Base-by-base conservation (phyloP, 2,888 invertebrate species). In the Heliconius charithonia region DNA sequence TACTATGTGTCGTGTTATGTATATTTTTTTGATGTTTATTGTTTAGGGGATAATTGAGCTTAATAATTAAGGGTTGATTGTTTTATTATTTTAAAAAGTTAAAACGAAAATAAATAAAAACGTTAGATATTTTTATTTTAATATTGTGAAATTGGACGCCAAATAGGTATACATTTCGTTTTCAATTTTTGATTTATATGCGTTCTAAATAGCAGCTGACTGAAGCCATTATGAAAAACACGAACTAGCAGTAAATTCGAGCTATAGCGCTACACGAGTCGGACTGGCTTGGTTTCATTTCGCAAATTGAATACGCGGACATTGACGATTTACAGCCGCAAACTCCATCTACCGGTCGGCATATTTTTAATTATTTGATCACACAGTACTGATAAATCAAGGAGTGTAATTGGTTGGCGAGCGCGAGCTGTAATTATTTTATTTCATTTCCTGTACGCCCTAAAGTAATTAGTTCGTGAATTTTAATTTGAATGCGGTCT, bases 321-420 rank as follows among this genome's bases (percentile, higher is more conserved):
- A 84, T 82, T 82, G 79, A 80, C 84, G 85, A 92, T 93, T 92
- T 91, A 91, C 87, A 85, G 79, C 78, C 83, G 83, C 85, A 77
- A 78, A 69, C 78, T 85, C 87, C 87, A 90, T 90, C 88, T 89
- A 89, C 88, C 87, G 87, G 84, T 84, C 81, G 85, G 88, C 83
- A 87, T 87, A 90, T 92, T 92, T 94, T 95, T 92, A 93, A 93
- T 94, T 94, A 93, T 93, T 94, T 94, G 93, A 94, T 94, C 93
- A 90, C 89, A 86, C 87, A 87, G 84, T 87, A 87, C 90, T 90
- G 94, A 94, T 95, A 94, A 92, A 93, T 93, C 90, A 89, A 85
- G 86, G 80, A 83, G 82, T 83, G 88, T 91, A 92, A 93, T 93
- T 93, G 92, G 90, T 84, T 83, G 86, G 84, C 86, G 88, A 84